These are phyloP conservation scores for Pipistrellus kuhlii DNA, from an alignment of 2,797 vertebrate genomes.

Conservation along the genomic window DNA sequence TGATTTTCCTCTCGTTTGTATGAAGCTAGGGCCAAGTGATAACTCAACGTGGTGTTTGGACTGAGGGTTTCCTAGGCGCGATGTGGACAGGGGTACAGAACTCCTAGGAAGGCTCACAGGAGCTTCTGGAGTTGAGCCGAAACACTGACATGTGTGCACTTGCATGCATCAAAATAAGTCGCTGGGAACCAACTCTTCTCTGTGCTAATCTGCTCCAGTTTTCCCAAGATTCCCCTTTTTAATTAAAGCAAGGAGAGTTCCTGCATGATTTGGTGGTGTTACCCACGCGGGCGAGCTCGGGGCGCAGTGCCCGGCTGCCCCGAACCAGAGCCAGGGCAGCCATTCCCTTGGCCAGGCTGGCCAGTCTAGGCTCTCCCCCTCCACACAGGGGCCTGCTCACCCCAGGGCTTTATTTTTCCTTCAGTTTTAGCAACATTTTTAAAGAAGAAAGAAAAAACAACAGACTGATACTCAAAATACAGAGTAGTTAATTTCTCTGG, in stretches of 20 bases:
- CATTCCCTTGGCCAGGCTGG: not conserved
- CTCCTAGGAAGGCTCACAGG: not conserved
- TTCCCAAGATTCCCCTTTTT: slow-evolving; percentile 80
- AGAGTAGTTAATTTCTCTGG: not conserved
- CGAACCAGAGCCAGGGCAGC: not conserved
- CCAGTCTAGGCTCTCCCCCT: not conserved
- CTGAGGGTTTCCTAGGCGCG: slow-evolving; percentile 70
- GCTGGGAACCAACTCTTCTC: slow-evolving; percentile 64
- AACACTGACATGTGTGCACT: not conserved
- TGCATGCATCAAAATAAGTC: slow-evolving; percentile 73
- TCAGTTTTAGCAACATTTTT: not conserved
- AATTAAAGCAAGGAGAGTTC: slow-evolving; percentile 79
- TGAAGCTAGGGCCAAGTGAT: slow-evolving; percentile 32
- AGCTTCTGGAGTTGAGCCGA: slow-evolving; percentile 2
- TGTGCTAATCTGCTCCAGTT: slow-evolving; percentile 74
- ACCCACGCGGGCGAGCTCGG: slow-evolving; percentile 15
- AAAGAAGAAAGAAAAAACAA: not conserved
- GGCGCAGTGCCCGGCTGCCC: not conserved
- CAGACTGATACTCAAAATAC: not conserved
- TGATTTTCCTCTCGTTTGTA: slow-evolving; percentile 43
- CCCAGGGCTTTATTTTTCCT: not conserved
- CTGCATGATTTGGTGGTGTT: slow-evolving; percentile 73
- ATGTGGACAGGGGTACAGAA: slow-evolving; percentile 51
- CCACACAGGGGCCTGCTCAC: not conserved
- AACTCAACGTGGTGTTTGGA: slow-evolving; percentile 35